A percentile compares a stretch with the other conserved stretches of the same genome.
Conservation (phyloP, 1,140 invertebrate genomes). For the Cherax quadricarinatus region DNA sequence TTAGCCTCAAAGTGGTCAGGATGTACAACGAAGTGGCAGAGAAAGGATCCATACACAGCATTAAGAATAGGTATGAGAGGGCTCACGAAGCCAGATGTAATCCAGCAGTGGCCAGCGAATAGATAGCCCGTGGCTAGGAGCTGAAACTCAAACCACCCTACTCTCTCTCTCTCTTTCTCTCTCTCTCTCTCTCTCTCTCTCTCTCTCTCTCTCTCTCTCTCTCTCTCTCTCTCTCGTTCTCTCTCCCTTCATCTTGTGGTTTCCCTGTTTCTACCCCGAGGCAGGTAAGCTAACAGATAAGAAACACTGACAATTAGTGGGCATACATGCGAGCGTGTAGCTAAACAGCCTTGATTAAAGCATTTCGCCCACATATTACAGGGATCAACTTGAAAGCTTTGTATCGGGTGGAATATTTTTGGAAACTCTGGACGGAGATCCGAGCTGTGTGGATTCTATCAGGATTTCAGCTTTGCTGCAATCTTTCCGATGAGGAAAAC, state of each 20-base stretch:
- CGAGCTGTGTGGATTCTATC: neutral
- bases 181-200: no score
- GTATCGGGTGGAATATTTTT: neutral
- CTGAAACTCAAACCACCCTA: no score
- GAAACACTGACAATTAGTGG: neutral
- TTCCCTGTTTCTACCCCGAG: neutral
- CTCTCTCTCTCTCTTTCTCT: no score
- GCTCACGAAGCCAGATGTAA: no score
- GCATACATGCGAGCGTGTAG: neutral
- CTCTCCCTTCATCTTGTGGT: neutral
- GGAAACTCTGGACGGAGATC: neutral
- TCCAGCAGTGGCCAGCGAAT: no score
- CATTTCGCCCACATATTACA: neutral
- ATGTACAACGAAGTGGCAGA: no score
- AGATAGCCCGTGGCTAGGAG: no score
- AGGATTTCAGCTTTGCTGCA: neutral
- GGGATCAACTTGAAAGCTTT: neutral
- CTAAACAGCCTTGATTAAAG: conserved; percentile 1
- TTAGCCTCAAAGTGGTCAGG: no score
- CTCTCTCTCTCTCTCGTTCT: no score
- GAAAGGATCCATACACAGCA: no score
- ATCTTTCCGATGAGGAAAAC: neutral
- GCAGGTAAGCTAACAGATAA: neutral
- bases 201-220: no score
- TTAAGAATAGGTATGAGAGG: no score